Evolutionary conservation across 2,113 vertebrate species (phyloP), one percentile per base, ranked within the genome.

Genomic region (Probosciger aterrimus): DNA sequence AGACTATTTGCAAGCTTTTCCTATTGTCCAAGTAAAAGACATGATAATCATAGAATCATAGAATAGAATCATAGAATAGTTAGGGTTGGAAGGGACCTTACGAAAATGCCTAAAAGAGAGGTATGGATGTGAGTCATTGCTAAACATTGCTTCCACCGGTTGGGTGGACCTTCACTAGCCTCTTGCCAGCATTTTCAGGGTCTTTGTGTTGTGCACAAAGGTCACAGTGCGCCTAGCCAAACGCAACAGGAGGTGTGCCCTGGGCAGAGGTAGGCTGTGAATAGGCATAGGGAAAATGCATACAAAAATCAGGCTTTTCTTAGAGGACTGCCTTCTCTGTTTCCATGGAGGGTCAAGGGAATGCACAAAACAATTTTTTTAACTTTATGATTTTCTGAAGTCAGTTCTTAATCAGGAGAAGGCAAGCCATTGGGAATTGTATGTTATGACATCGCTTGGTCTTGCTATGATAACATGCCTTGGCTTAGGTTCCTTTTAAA

Each of bases 141-240:
- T 81, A 15, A 79, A 47, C 10, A 2, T 23, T 0, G 3, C 6
- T 88, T 90, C 33, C 3, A 3, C 5, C n/a, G 39, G 14, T 25
- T 80, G 22, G 6, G 7, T 44, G 13, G 31, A 11, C 20, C 19
- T 73, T 65, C 44, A 79, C 12, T 9, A 5, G 15, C 10, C 10
- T n/a, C 73, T 62, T 59, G 6, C 6, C 1, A 2, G 33, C 0
- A 0, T 12, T 79, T 55, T 16, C 37, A 80, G 33, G 18, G 5
- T 69, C 43, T 64, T 73, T 1, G 0, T 47, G 28, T 14, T 46
- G 33, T 13, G 10, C 11, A 14, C 11, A 16, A 41, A 53, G 8
- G 11, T 2, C n/a, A 19, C 25, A 30, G 13, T 18, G 11, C 11
- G 35, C 17, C 17, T 23, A 53, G 59, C 24, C 37, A 47, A 9